Percentiles rank a stretch among this genome's conserved stretches.
Evolutionary conservation across 2,888 invertebrate species (phyloP).

Genomic region (Andrena hattorfiana): DNA sequence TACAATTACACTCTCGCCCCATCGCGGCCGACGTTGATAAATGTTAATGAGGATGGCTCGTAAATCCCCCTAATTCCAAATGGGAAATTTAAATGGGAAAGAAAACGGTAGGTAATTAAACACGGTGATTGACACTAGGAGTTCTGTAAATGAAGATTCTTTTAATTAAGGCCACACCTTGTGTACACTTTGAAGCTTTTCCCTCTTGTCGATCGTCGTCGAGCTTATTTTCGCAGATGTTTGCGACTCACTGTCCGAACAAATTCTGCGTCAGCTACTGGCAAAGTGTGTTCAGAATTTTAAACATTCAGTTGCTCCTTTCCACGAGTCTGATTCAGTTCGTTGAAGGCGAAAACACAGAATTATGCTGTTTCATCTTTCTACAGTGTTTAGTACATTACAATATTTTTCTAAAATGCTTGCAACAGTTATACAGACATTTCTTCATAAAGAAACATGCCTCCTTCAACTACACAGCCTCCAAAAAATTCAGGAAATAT

Average conservation of each 20-base stretch:
- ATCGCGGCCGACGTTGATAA: constrained; percentile 69
- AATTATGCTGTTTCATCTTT: too few relatives aligned
- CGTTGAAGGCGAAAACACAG: not conserved
- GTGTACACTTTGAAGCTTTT: constrained; percentile 15
- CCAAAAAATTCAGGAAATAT: too few relatives aligned
- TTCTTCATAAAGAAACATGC: too few relatives aligned
- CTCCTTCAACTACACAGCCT: too few relatives aligned
- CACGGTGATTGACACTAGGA: constrained; percentile 69
- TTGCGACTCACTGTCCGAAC: constrained; percentile 12
- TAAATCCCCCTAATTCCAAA: constrained; percentile 75
- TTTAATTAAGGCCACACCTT: constrained; percentile 66
- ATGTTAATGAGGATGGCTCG: constrained; percentile 75
- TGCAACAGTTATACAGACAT: too few relatives aligned
- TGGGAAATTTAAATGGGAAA: constrained; percentile 76
- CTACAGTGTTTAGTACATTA: too few relatives aligned
- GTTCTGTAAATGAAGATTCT: constrained; percentile 68
- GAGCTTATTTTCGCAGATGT: constrained; percentile 32
- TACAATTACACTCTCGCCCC: constrained; percentile 33
- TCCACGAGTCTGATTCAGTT: constrained; percentile 15
- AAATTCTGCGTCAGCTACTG: not conserved
- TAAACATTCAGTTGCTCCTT: not conserved
- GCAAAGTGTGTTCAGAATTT: not conserved
- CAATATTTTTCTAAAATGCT: too few relatives aligned
- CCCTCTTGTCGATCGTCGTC: constrained; percentile 45
- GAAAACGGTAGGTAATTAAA: constrained; percentile 78